Evolutionary conservation across 2,113 vertebrate genomes (phyloP), one percentile per base, ranked within the genome.

Genomic region (Nannospalax galili): DNA sequence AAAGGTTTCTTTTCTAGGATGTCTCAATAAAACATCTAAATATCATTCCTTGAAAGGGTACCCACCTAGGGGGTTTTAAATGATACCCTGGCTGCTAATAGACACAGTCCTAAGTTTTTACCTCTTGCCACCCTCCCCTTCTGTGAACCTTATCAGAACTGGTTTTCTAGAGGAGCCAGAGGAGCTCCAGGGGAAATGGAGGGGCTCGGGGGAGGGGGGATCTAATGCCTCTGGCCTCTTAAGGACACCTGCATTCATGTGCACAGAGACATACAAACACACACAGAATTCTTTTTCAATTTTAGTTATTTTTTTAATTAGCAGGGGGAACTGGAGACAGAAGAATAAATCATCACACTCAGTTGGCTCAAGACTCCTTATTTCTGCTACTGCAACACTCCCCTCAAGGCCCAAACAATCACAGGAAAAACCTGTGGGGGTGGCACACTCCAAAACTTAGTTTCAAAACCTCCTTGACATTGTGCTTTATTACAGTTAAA

Each of bases 101-200:
- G 35, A 85, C 35, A 67, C 12, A 77, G 93, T 10, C 40, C 40
- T 24, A 28, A 1, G 22, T 45, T 77, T 67, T 77, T 58, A 35
- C 16, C 32, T 26, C 37, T 89, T 79, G 70, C 20, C 24, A 42
- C 37, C 52, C 67, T 90, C 24, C 86, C 58, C 37, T 35, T 75
- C 19, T 30, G 37, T 17, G 42, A 78, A 69, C 62, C 22, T 87
- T 84, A 74, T 65, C 37, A 81, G 60, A 92, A 48, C 10, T n/a
- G 52, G 28, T 67, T 82, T 96, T 78, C 77, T 88, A 86, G 93
- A 84, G 8, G n/a, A n/a, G n/a, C n/a, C n/a, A n/a, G 16, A 81
- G 19, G 28, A 15, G 73, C 26, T 45, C 26, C 73, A 16, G 26
- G 42, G 73, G 42, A 24, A 48, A n/a, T n/a, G n/a, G n/a, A n/a